Evolutionary conservation across 2,888 invertebrate genomes (phyloP).

Genomic region (Schrankia costaestrigalis): DNA sequence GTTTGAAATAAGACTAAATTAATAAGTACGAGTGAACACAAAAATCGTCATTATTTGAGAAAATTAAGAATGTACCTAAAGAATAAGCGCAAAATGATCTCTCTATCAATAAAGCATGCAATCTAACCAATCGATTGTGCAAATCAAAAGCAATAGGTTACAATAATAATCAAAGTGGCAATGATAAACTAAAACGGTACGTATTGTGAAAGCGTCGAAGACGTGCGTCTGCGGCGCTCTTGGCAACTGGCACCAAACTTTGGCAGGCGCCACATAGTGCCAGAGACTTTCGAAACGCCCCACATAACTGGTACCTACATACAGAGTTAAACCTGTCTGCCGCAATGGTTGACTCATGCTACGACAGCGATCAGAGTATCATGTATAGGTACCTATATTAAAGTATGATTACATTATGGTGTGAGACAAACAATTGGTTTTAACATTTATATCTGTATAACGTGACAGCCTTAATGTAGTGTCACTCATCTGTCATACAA

Average conservation of each 20-base stretch:
- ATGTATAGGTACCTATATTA: constrained; percentile 3
- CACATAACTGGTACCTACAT: constrained; percentile 47
- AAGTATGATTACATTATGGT: constrained; percentile 1
- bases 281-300: constrained; percentile 58
- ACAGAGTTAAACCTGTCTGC: constrained; percentile 46
- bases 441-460: no score
- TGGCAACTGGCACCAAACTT: constrained; percentile 61
- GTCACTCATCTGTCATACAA: no score
- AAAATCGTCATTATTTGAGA: no score
- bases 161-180: constrained; percentile 19
- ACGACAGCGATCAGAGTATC: constrained; percentile 5
- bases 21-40: no score
- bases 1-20: no score
- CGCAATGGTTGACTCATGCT: constrained; percentile 42
- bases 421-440: constrained; percentile 8
- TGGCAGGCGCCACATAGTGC: constrained; percentile 64
- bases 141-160: no score
- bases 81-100: no score
- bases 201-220: constrained; percentile 51
- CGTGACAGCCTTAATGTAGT: no score
- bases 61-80: no score
- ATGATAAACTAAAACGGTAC: constrained; percentile 33
- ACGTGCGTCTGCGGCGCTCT: constrained; percentile 42
- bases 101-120: no score
- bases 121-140: no score